Evolutionary conservation across 1,140 invertebrate genomes (phyloP), one percentile per base, ranked within the genome.

Genomic region (Maconellicoccus hirsutus): DNA sequence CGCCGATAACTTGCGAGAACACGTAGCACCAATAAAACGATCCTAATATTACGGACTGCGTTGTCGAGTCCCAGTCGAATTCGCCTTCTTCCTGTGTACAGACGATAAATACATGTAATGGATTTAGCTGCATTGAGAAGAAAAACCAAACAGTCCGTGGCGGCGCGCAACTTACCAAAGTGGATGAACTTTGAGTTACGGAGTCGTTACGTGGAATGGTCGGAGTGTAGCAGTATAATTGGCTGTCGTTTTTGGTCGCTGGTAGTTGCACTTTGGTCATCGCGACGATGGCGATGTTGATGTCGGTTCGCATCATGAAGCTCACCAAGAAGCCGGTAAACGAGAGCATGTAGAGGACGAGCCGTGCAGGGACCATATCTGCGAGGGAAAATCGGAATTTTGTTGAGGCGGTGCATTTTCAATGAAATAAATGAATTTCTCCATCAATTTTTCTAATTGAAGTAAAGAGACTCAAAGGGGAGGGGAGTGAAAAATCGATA

Each of bases 1-100:
- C 88, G 16, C 88, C 88, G 10, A 85, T 84, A 1, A 88, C 82
- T 80, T 89, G 87, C 0, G 86, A 86, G 16, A 88, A 76, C 61
- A 89, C 86, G 74, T 89, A 88, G 72, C 86, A 87, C 86, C 86
- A 88, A 78, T 87, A 89, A 76, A 89, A 89, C 1, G 86, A 87
- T 25, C 86, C 81, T 16, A 87, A 76, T 63, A 89, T 87, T 19
- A 83, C 79, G 0, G 84, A 84, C 75, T 87, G 86, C 6, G 85
- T 81, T 12, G 81, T 76, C 42, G 83, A 76, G 73, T 81, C 84
- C 86, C 85, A 87, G 73, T 85, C 80, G 73, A 86, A 84, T 74
- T 86, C 83, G 16, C 84, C 84, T 75, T 79, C 75, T 71, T 78
- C 77, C 77, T 77, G 71, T 52, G 59, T 12, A 23, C 42, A n/a